phyloP scores from a whole-genome alignment of 2,113 vertebrate species.

The Gobius niger region DNA sequence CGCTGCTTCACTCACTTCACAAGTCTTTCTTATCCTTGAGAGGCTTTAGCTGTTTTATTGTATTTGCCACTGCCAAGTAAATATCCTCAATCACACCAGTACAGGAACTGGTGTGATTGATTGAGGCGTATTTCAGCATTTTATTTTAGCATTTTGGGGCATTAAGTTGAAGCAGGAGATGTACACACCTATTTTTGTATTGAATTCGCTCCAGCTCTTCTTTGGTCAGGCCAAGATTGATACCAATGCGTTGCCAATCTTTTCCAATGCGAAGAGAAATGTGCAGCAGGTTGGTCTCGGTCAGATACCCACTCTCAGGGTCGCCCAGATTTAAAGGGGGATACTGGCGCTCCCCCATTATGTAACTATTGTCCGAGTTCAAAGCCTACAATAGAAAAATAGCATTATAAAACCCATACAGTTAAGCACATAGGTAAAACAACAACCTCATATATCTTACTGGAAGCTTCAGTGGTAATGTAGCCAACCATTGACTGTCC shows the following conservation, averaged over 20 bases:
- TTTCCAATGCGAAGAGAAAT: constrained; percentile 86
- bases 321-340: constrained; percentile 90
- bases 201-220: constrained; percentile 83
- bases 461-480: constrained; percentile 89
- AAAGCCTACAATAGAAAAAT: constrained; percentile 49
- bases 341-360: constrained; percentile 51
- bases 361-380: constrained; percentile 60
- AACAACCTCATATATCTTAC: constrained; percentile 63
- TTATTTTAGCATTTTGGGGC: neutral
- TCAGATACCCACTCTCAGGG: constrained; percentile 91
- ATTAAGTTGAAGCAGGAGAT: neutral
- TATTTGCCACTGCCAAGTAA: neutral
- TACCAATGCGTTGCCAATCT: constrained; percentile 88
- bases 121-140: neutral
- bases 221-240: constrained; percentile 86
- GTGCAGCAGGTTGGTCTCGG: constrained; percentile 87
- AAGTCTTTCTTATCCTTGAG: constrained; percentile 24
- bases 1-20: constrained; percentile 29
- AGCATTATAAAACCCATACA: neutral
- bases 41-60: constrained; percentile 18
- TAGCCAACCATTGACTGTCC: constrained; percentile 88
- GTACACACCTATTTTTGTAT: constrained; percentile 82
- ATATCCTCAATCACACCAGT: neutral
- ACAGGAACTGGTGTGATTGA: neutral
- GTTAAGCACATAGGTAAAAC: neutral